Percentiles rank a stretch among this genome's conserved stretches.
Evolutionary conservation across 2,113 vertebrate genomes (phyloP).

Genomic region (Halcyon senegalensis): DNA sequence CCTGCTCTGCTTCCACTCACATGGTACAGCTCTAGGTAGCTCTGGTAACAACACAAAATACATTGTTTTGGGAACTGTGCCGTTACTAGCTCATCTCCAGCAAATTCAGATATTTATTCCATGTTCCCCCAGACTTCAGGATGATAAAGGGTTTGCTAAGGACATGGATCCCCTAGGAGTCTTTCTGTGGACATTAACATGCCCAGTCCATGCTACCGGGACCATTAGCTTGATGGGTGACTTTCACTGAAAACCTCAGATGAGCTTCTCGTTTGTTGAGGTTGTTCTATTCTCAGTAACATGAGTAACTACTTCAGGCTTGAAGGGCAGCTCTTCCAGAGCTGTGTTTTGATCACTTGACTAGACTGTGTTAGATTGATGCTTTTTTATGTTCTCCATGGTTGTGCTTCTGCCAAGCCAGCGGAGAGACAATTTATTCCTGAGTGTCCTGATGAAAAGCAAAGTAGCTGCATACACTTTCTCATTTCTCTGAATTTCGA

Average conservation of each 20-base stretch:
- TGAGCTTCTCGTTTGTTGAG: background rate
- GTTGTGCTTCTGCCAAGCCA: background rate
- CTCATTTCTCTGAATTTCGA: constrained; percentile 35
- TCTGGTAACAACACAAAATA: background rate
- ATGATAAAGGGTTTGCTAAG: background rate
- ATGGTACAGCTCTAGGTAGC: background rate
- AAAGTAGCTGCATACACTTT: background rate
- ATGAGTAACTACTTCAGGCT: background rate
- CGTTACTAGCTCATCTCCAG: background rate
- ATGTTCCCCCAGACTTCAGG: background rate
- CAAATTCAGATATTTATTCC: background rate
- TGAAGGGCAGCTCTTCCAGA: background rate
- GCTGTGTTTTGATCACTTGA: background rate
- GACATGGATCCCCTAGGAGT: rapidly evolving
- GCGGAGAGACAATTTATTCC: constrained; percentile 14
- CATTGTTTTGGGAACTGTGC: rapidly evolving
- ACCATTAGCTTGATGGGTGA: background rate
- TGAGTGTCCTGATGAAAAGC: constrained; percentile 2
- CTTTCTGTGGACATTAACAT: rapidly evolving
- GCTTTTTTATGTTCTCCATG: background rate
- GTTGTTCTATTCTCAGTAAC: background rate
- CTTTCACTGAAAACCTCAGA: background rate
- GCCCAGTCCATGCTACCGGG: background rate
- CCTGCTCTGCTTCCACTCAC: background rate
- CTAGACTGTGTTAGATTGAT: background rate